A percentile compares a stretch with the other conserved stretches of the same genome.
Conservation (phyloP, 92 coral and sea anemone species). For the Diadumene lineata region DNA sequence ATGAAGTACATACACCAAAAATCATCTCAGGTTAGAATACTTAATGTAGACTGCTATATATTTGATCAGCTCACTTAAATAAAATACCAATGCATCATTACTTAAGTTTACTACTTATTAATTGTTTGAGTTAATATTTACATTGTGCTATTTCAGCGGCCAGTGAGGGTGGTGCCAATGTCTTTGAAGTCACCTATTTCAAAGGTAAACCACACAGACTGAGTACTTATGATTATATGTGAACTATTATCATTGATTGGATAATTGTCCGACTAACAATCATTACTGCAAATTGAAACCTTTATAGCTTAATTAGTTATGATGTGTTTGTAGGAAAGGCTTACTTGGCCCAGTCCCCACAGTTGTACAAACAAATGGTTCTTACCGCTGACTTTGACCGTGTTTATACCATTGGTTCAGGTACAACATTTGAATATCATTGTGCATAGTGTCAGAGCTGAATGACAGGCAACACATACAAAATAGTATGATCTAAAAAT, state of each 20-base stretch:
- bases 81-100: not conserved
- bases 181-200: slow-evolving; percentile 93
- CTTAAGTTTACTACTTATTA: no score
- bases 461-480: no score
- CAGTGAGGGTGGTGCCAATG: slow-evolving; percentile 99
- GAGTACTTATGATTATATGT: no score
- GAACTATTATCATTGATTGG: no score
- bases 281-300: no score
- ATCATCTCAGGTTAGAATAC: slow-evolving; percentile 89
- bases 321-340: slow-evolving; percentile 67
- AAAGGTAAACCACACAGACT: slow-evolving; percentile 52
- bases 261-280: no score
- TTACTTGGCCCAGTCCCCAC: slow-evolving; percentile 97
- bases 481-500: no score
- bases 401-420: slow-evolving; percentile 95
- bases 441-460: no score
- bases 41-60: no score
- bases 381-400: slow-evolving; percentile 92
- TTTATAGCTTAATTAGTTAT: no score
- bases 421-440: no score
- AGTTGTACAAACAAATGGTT: slow-evolving; percentile 97
- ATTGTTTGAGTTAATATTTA: not conserved
- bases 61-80: not conserved
- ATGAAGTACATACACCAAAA: slow-evolving; percentile 94
- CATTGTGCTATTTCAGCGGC: slow-evolving; percentile 57